phyloP scores from a whole-genome alignment of 2,113 vertebrate genomes.

The Prinia subflava region DNA sequence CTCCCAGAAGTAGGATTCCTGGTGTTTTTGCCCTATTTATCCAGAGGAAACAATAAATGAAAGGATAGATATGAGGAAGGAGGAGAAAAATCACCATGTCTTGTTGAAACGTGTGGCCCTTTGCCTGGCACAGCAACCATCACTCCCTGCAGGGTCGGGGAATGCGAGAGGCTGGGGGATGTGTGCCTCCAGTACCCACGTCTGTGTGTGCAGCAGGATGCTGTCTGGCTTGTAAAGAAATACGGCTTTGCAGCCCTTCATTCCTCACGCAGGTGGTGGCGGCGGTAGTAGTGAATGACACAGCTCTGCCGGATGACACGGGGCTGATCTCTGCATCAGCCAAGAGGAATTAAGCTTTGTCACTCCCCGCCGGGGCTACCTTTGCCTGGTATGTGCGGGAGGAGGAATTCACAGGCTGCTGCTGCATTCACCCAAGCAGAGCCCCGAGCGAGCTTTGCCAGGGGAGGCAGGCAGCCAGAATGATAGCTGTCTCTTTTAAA shows the following conservation, averaged over 20 bases:
- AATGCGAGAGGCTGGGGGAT: not conserved
- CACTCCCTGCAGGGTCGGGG: not conserved
- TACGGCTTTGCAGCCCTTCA: conserved; percentile 50
- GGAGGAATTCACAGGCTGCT: conserved; percentile 79
- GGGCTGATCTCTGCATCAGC: conserved; percentile 78
- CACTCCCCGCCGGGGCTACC: conserved; percentile 78
- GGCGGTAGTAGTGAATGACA: conserved; percentile 67
- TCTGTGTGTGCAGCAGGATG: conserved; percentile 26
- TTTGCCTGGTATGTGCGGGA: conserved; percentile 72
- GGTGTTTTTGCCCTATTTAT: not conserved
- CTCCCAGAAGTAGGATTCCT: not conserved
- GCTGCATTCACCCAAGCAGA: conserved; percentile 73
- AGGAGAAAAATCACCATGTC: not conserved
- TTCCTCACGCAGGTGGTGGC: conserved; percentile 51
- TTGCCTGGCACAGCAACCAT: conserved; percentile 42
- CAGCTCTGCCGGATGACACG: conserved; percentile 71
- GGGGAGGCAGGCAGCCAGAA: conserved; percentile 78
- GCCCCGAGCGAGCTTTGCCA: conserved; percentile 71
- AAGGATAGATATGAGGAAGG: not conserved
- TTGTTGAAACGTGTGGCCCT: conserved; percentile 12
- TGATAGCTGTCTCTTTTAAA: conserved; percentile 99
- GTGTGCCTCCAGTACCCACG: not conserved
- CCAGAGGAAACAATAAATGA: not conserved
- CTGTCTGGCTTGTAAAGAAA: conserved; percentile 64
- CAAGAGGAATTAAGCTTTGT: conserved; percentile 80